These are phyloP conservation scores for Luperina nickerlii DNA, from an alignment of 2,888 invertebrate genomes.

Conservation along the genomic window DNA sequence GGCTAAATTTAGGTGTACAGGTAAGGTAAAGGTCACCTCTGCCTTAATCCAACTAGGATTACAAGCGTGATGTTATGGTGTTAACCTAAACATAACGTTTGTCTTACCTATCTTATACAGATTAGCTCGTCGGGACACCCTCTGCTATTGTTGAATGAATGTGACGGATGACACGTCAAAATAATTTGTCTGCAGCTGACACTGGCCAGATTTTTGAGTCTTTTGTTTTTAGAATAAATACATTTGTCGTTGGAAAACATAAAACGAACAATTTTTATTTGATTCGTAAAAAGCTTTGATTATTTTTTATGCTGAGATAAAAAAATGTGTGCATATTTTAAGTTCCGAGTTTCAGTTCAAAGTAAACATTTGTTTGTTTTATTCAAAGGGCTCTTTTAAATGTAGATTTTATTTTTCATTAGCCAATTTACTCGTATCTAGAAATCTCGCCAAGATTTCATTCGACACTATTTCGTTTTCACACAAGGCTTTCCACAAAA, in stretches of 20 bases:
- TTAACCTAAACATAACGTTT: not conserved
- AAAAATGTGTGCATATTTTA: constrained; percentile 6
- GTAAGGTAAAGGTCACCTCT: not conserved
- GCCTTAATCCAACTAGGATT: too few species aligned
- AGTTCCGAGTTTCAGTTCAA: not conserved
- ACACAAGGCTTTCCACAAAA: not conserved
- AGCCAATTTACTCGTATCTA: not conserved
- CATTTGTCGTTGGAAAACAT: not conserved
- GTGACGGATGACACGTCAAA: constrained; percentile 17
- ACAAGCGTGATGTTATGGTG: not conserved
- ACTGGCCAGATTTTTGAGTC: not conserved
- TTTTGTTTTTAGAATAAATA: constrained; percentile 17
- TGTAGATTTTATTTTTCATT: not conserved
- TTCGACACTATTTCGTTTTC: not conserved
- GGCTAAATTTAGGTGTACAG: not conserved
- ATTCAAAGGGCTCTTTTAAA: not conserved
- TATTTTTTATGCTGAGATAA: not conserved
- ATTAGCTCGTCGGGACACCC: constrained; percentile 6
- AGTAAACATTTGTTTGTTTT: not conserved
- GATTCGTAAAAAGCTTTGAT: not conserved
- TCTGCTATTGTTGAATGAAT: constrained; percentile 5
- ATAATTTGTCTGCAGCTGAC: constrained; percentile 23
- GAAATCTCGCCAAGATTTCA: not conserved
- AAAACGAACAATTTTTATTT: not conserved
- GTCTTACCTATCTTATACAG: constrained; percentile 6